These are phyloP conservation scores for Gallinago nigripennis DNA, from an alignment of 2,797 vertebrate genomes.

Conservation along the genomic window DNA sequence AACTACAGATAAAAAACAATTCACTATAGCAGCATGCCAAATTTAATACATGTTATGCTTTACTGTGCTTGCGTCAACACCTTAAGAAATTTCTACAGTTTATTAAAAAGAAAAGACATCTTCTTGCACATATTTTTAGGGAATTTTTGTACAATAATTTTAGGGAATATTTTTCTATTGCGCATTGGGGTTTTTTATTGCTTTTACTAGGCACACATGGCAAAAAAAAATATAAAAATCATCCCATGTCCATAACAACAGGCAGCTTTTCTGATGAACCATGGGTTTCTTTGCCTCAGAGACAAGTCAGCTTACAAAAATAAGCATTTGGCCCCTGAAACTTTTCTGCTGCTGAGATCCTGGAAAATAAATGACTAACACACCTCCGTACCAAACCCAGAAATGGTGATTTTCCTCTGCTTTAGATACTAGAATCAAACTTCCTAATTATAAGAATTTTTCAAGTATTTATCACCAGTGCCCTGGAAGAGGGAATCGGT, in stretches of 20 bases:
- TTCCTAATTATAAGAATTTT: neutral
- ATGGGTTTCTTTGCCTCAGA: neutral
- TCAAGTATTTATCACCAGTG: neutral
- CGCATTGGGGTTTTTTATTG: slow-evolving; percentile 58
- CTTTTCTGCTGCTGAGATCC: neutral
- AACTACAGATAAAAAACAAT: neutral
- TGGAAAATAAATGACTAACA: neutral
- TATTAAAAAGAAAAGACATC: slow-evolving; percentile 15
- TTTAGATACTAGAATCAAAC: neutral
- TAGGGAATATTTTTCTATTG: slow-evolving; percentile 50
- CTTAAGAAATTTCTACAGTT: slow-evolving; percentile 15
- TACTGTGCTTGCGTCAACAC: neutral
- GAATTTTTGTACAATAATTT: neutral
- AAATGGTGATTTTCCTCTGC: neutral
- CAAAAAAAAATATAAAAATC: slow-evolving; percentile 24
- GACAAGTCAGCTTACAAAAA: neutral
- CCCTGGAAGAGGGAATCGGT: neutral
- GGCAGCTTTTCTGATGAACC: neutral
- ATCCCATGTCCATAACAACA: neutral
- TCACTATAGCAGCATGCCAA: neutral
- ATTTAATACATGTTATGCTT: neutral
- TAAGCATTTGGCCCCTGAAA: neutral
- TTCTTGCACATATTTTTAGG: slow-evolving; percentile 24
- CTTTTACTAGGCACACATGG: slow-evolving; percentile 61
- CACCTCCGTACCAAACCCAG: neutral